Evolutionary conservation across 2,113 vertebrate species (phyloP), one percentile per base, ranked within the genome.

Genomic region (Phycodurus eques): DNA sequence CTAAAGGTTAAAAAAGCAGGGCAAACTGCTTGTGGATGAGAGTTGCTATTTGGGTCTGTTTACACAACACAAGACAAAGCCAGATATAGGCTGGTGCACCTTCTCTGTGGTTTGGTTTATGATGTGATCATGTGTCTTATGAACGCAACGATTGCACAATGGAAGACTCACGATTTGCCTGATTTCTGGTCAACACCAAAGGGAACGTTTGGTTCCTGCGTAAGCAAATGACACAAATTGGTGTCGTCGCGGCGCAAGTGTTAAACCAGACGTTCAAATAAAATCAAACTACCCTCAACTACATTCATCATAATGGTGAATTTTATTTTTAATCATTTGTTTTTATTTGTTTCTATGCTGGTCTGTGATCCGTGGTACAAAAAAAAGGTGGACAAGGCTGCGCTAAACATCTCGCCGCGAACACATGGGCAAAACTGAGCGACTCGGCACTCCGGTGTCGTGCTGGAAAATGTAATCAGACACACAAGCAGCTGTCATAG

Each of bases 381-480:
- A 56, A 12, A 12, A 22, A 22, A 7, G 22, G 4, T 27, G 11
- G 56, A 11, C 56, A 57, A 27, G 11, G 56, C 54, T 20, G 1
- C n/a, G 10, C 54, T 22, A 2, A 7, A 69, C 71, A 75, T 83
- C 74, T 81, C 74, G 76, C 57, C 71, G 35, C 79, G 74, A 84
- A 84, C 77, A 85, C 35, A 85, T 82, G 86, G 77, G 75, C 65
- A 75, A 65, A 64, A 62, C 62, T 46, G 81, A 75, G 74, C 70
- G 85, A 82, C 81, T 83, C 73, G 65, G 79, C 76, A 79, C 79
- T 70, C 73, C 65, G 76, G 70, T 67, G 80, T 85, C 82, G 76
- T 71, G 74, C 80, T 90, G 87, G 87, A 90, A 90, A 90, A 89
- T 87, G 89, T 88, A 92, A 91, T 71, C 76, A 66, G 88, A 91